Percentiles rank a stretch among this genome's conserved stretches.
Conservation (phyloP, 2,888 invertebrate species). For the Plagiodera versicolora region DNA sequence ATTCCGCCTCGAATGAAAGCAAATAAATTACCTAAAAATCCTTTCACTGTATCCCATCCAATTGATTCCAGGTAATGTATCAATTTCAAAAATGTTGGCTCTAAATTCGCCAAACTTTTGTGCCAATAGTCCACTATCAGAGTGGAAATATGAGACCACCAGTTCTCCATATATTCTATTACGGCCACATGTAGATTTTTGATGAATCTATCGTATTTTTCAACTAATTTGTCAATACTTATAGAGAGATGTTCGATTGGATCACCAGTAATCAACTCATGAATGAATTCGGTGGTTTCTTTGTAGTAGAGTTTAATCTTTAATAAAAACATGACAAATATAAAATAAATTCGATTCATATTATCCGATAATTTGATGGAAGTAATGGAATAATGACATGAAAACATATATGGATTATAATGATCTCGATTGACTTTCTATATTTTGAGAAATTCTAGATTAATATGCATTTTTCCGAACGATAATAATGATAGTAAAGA, state of each 20-base stretch:
- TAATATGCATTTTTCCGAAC: too few relatives aligned
- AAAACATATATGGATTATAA: too few relatives aligned
- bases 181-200: slow-evolving; percentile 73
- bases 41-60: slow-evolving; percentile 72
- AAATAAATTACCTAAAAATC: slow-evolving; percentile 60
- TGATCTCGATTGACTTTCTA: too few relatives aligned
- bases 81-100: slow-evolving; percentile 76
- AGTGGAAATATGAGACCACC: slow-evolving; percentile 70
- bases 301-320: slow-evolving; percentile 70
- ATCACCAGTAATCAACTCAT: slow-evolving; percentile 73
- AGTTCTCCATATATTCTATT: slow-evolving; percentile 71
- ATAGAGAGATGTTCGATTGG: slow-evolving; percentile 72
- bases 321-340: neutral
- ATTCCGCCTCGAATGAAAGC: neutral
- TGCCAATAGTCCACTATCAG: slow-evolving; percentile 73
- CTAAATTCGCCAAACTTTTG: slow-evolving; percentile 70
- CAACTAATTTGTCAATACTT: slow-evolving; percentile 68
- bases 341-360: too few relatives aligned
- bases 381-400: too few relatives aligned
- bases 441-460: too few relatives aligned
- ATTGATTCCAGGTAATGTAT: slow-evolving; percentile 76
- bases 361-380: too few relatives aligned
- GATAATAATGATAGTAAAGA: too few relatives aligned
- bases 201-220: slow-evolving; percentile 78
- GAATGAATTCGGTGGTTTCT: slow-evolving; percentile 69